phyloP scores from a whole-genome alignment of 2,797 vertebrate genomes.

The Chaetophractus vellerosus region DNA sequence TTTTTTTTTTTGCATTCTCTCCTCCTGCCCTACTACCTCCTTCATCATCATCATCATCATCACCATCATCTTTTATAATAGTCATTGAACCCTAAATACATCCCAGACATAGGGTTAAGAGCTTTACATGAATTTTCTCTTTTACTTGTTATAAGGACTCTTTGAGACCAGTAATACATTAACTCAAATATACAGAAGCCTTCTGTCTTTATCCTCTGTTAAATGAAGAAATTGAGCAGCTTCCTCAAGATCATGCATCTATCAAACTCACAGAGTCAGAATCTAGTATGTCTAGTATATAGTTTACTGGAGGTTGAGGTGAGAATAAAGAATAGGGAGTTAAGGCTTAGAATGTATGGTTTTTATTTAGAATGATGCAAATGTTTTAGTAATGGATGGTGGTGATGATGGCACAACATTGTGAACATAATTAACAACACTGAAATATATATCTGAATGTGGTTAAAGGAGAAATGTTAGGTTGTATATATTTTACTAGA shows the following conservation, averaged over 20 bases:
- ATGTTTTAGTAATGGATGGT: no score
- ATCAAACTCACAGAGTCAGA: not conserved
- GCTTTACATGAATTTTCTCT: not conserved
- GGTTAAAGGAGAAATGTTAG: no score
- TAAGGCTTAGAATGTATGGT: no score
- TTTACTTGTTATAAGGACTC: conserved; percentile 58
- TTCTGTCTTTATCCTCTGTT: no score
- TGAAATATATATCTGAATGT: no score
- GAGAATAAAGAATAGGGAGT: no score
- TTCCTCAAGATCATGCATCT: conserved; percentile 65
- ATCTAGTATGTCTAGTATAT: no score
- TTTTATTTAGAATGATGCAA: no score
- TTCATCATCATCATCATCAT: not conserved
- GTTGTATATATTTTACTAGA: no score
- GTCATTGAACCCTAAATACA: conserved; percentile 45
- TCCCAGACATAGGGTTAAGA: not conserved
- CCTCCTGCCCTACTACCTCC: not conserved
- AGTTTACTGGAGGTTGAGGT: no score
- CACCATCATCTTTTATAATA: conserved; percentile 1
- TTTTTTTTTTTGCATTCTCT: conserved; percentile 11
- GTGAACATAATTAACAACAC: no score
- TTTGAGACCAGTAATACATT: conserved; percentile 36
- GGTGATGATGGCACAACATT: no score
- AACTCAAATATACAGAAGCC: conserved; percentile 64
- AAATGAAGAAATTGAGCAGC: conserved; percentile 60